Conservation (phyloP, 2,888 invertebrate species). For the Ennomos fuscantarius region DNA sequence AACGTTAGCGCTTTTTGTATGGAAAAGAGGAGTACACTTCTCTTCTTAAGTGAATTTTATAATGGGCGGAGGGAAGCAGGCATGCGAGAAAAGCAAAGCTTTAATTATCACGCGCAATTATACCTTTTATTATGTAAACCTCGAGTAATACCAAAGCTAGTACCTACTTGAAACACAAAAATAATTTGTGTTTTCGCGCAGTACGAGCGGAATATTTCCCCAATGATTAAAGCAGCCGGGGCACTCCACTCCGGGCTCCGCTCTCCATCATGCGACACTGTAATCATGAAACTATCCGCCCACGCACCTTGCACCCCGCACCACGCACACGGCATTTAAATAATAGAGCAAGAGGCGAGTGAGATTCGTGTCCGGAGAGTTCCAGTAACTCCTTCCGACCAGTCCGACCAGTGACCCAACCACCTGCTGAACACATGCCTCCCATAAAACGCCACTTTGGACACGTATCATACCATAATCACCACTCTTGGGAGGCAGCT, state of each 20-base stretch:
- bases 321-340: conserved; percentile 8
- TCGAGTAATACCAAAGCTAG: conserved; percentile 29
- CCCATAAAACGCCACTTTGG: too few relatives aligned
- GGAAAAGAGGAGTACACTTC: too few relatives aligned
- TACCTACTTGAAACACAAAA: conserved; percentile 40
- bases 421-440: too few relatives aligned
- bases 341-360: conserved; percentile 33
- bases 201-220: conserved; percentile 69
- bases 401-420: too few relatives aligned
- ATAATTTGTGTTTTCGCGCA: conserved; percentile 52
- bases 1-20: too few relatives aligned
- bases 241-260: conserved; percentile 63
- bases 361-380: too few relatives aligned
- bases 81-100: conserved; percentile 20
- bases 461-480: too few relatives aligned
- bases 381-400: too few relatives aligned
- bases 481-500: too few relatives aligned
- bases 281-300: conserved; percentile 75
- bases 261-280: conserved; percentile 77
- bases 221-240: conserved; percentile 75
- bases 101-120: conserved; percentile 39
- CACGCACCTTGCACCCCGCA: too few relatives aligned
- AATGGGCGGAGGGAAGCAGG: conserved; percentile 4
- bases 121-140: conserved; percentile 43
- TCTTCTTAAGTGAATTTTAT: conserved; percentile 2